These are phyloP conservation scores for Oscheius sp. DNA, from an alignment of 2,888 invertebrate species.

Conservation along the genomic window DNA sequence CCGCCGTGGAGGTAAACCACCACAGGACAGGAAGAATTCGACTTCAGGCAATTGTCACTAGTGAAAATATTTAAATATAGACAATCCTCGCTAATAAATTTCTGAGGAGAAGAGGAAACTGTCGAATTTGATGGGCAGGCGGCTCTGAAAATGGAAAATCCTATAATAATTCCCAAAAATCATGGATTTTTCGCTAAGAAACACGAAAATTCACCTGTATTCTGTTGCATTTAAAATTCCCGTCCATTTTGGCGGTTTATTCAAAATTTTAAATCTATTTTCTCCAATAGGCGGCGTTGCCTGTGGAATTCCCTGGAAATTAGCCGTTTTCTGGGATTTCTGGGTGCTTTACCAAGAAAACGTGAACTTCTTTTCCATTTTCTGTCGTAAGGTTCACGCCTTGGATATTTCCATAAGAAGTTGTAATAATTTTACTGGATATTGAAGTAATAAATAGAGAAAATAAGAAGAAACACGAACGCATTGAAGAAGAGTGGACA, in stretches of 20 bases:
- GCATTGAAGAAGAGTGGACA: neutral
- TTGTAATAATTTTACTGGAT: neutral
- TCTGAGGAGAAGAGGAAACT: constrained; percentile 48
- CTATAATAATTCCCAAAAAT: too few relatives aligned
- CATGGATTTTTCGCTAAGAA: neutral
- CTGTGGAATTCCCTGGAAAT: constrained; percentile 56
- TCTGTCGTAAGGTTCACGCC: neutral
- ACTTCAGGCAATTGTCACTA: constrained; percentile 44
- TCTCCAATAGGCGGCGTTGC: constrained; percentile 61
- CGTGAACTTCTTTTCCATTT: neutral
- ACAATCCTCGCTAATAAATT: constrained; percentile 63
- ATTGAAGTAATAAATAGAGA: neutral
- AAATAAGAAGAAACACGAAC: neutral
- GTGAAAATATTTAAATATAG: constrained; percentile 64
- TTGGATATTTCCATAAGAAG: constrained; percentile 10
- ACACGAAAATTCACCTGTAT: constrained; percentile 2
- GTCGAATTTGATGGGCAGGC: constrained; percentile 64
- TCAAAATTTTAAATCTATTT: constrained; percentile 56
- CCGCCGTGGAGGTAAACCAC: constrained; percentile 67
- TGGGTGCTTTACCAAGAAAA: too few relatives aligned
- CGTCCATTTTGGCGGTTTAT: constrained; percentile 45
- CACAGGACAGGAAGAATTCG: constrained; percentile 54
- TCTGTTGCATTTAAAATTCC: constrained; percentile 45
- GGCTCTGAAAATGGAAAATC: too few relatives aligned
- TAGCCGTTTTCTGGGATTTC: neutral